Conservation (phyloP, 2,113 vertebrate species). For the pig (Sus scrofa) region DNA sequence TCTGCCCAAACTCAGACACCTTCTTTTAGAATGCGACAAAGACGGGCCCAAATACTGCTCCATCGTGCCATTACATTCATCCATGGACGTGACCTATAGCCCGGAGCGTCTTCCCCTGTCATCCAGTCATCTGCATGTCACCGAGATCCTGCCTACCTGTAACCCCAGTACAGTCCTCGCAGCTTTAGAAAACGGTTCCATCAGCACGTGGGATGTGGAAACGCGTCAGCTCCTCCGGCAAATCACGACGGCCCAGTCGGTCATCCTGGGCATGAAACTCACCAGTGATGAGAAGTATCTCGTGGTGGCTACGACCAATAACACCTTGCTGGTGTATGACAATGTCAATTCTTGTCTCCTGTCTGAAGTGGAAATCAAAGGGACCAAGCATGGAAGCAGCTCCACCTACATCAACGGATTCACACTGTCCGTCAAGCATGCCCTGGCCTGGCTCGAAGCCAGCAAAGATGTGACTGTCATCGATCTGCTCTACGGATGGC, state of each 20-base stretch:
- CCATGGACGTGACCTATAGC: conserved; percentile 98
- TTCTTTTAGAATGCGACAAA: conserved; percentile 98
- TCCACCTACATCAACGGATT: conserved; percentile 97
- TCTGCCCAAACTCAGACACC: conserved; percentile 97
- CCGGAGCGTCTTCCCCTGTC: conserved; percentile 96
- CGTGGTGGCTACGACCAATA: conserved; percentile 98
- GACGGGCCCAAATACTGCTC: conserved; percentile 99
- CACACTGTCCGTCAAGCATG: conserved; percentile 96
- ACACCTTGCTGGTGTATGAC: conserved; percentile 98
- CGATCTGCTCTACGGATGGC: conserved; percentile 97
- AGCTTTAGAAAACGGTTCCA: conserved; percentile 97
- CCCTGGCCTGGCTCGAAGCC: conserved; percentile 97
- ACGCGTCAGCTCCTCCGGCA: conserved; percentile 95
- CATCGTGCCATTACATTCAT: conserved; percentile 98
- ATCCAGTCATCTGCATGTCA: conserved; percentile 97
- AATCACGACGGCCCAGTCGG: conserved; percentile 96
- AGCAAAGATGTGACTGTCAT: conserved; percentile 99
- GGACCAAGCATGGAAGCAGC: conserved; percentile 94
- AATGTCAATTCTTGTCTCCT: conserved; percentile 98
- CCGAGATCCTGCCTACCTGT: conserved; percentile 96
- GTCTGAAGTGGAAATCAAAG: conserved; percentile 98
- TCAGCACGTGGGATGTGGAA: conserved; percentile 99
- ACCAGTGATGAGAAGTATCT: conserved; percentile 97
- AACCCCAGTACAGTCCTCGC: conserved; percentile 96
- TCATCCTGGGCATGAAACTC: conserved; percentile 97